A percentile compares a stretch with the other conserved stretches of the same genome.
phyloP scores from a whole-genome alignment of 2,797 vertebrate species.

The Hippopotamyrus pictus region DNA sequence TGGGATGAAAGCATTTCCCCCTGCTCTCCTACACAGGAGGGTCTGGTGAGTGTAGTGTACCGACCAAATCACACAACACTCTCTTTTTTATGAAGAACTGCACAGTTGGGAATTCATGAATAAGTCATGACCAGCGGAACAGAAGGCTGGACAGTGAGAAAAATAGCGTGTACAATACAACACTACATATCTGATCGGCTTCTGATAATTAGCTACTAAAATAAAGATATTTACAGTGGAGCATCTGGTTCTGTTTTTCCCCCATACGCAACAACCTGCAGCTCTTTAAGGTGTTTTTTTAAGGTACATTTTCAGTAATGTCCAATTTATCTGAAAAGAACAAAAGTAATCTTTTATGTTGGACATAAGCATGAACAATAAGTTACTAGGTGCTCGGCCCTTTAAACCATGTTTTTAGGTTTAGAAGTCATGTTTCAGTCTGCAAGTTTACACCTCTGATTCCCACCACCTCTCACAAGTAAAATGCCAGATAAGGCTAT shows the following conservation, averaged over 20 bases:
- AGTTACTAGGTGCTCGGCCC: neutral
- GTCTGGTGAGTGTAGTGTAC: slow-evolving; percentile 61
- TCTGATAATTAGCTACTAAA: slow-evolving; percentile 70
- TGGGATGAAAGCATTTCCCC: slow-evolving; percentile 72
- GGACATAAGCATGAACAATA: neutral
- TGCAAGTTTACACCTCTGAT: neutral
- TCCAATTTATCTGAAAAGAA: neutral
- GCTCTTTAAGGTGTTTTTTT: neutral
- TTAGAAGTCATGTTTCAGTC: neutral
- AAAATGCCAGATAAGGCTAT: neutral
- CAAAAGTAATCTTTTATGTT: neutral
- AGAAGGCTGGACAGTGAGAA: slow-evolving; percentile 68
- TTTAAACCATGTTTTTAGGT: neutral
- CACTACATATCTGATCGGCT: slow-evolving; percentile 74
- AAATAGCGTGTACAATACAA: slow-evolving; percentile 74
- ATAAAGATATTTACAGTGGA: slow-evolving; percentile 45
- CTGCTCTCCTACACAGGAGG: slow-evolving; percentile 67
- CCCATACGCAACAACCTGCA: neutral
- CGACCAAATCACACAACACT: slow-evolving; percentile 77
- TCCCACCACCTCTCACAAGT: neutral
- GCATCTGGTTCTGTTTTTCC: neutral
- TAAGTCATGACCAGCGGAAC: slow-evolving; percentile 84
- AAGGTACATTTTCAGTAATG: neutral
- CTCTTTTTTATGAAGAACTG: slow-evolving; percentile 82
- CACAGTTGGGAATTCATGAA: slow-evolving; percentile 87